phyloP scores from a whole-genome alignment of 2,888 invertebrate genomes.

The Tachina lurida region DNA sequence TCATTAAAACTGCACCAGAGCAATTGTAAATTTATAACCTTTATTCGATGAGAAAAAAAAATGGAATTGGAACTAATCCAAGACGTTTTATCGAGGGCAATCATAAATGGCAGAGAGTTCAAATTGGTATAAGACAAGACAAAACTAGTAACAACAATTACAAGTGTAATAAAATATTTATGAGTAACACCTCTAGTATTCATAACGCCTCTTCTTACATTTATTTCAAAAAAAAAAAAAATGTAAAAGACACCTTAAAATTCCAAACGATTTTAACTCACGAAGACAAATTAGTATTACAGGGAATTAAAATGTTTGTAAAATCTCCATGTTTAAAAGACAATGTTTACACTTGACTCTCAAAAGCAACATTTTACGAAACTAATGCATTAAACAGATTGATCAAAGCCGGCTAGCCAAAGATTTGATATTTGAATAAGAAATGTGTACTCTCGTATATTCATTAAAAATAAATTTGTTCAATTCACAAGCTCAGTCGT shows the following conservation, averaged over 20 bases:
- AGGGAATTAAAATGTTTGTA: constrained; percentile 21
- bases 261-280: constrained; percentile 42
- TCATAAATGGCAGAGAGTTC: constrained; percentile 37
- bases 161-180: constrained; percentile 66
- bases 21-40: constrained; percentile 38
- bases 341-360: no score
- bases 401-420: no score
- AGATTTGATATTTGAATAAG: no score
- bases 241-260: constrained; percentile 56
- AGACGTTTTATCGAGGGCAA: constrained; percentile 12
- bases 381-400: no score
- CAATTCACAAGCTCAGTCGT: no score
- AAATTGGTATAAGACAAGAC: neutral
- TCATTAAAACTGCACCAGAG: constrained; percentile 54
- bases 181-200: constrained; percentile 61
- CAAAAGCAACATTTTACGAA: no score
- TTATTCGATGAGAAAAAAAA: constrained; percentile 6
- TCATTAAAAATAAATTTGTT: no score
- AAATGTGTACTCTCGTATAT: no score
- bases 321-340: constrained; percentile 9
- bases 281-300: constrained; percentile 35
- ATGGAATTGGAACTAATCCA: neutral
- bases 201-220: constrained; percentile 23
- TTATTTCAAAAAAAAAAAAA: constrained; percentile 4
- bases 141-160: constrained; percentile 43